These are phyloP conservation scores for Emesis furor DNA, from an alignment of 2,888 invertebrate genomes.

Conservation along the genomic window DNA sequence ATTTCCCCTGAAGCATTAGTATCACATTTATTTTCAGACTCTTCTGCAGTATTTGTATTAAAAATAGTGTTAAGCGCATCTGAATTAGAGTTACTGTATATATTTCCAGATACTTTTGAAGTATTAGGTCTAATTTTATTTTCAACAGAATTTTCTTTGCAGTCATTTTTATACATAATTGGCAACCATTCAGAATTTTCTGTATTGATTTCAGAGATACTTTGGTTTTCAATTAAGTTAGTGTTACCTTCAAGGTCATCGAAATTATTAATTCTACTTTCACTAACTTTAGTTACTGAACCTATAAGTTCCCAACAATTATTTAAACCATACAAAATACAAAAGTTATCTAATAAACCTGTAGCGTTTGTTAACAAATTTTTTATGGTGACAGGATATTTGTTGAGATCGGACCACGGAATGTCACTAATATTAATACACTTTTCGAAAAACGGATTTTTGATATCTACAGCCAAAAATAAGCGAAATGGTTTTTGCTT, in stretches of 20 bases:
- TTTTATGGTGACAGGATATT: conserved; percentile 85
- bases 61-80: no score
- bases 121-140: no score
- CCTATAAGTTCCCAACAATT: conserved; percentile 88
- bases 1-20: background rate
- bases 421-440: conserved; percentile 86
- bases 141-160: no score
- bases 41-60: background rate
- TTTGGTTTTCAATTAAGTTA: background rate
- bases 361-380: conserved; percentile 84
- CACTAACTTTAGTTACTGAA: conserved; percentile 82
- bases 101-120: no score
- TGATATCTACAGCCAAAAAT: conserved; percentile 84
- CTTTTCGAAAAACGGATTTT: conserved; percentile 80
- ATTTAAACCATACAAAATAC: conserved; percentile 85
- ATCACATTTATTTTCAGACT: background rate
- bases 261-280: conserved; percentile 49
- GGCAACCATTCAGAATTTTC: conserved; percentile 10
- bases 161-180: background rate
- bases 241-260: conserved; percentile 13
- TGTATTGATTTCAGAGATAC: background rate
- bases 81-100: no score
- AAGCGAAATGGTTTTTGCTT: conserved; percentile 83
- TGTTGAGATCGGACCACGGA: conserved; percentile 81
- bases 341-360: conserved; percentile 84